Evolutionary conservation across 2,888 invertebrate genomes (phyloP).

Genomic region (Rotaria sp.): DNA sequence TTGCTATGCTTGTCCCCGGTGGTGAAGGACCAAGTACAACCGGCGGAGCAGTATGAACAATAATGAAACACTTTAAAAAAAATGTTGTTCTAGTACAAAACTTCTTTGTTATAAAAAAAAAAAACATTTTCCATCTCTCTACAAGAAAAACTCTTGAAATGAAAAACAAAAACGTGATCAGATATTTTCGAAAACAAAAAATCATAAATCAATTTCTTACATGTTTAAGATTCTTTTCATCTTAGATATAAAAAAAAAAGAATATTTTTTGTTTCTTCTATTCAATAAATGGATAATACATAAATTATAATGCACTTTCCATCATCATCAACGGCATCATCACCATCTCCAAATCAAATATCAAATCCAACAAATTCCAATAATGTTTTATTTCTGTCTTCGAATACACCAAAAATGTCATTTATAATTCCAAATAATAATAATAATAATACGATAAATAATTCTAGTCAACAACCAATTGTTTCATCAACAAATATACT

Average conservation of each 20-base stretch:
- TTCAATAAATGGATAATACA: background rate
- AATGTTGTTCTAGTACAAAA: background rate
- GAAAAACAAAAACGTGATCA: background rate
- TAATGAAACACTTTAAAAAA: background rate
- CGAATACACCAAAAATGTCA: slow-evolving; percentile 7
- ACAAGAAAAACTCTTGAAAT: background rate
- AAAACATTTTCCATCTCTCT: background rate
- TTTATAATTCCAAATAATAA: slow-evolving; percentile 12
- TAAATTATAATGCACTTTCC: background rate
- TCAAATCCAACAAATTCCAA: background rate
- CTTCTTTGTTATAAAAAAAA: background rate
- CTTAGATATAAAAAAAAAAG: background rate
- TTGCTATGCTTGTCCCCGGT: slow-evolving; percentile 75
- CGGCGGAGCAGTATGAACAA: background rate
- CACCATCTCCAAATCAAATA: background rate
- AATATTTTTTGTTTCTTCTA: background rate
- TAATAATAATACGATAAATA: background rate
- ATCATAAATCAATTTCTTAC: background rate
- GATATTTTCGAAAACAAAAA: background rate
- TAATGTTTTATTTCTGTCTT: background rate
- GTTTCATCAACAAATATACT: background rate
- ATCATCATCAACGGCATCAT: background rate
- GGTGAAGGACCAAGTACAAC: slow-evolving; percentile 48
- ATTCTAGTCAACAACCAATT: background rate
- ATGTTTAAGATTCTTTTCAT: background rate